Base-by-base conservation (phyloP, 2,113 vertebrate species). In the Nycticorax nycticorax region DNA sequence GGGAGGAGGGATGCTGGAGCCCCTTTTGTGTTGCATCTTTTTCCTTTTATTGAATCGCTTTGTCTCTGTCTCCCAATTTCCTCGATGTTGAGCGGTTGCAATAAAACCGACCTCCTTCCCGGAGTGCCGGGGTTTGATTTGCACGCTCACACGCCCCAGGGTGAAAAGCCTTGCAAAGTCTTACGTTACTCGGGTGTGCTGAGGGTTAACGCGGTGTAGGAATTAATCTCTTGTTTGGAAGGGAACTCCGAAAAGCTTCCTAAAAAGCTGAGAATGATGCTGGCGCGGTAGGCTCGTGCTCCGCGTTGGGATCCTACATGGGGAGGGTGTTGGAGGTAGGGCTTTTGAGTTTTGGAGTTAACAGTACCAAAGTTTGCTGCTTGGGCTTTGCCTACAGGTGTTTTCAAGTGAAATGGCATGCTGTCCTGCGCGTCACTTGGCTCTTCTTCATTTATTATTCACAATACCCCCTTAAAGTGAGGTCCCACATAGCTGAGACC, bases 231-330 rank as follows among this genome's bases (percentile, higher is more conserved):
- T 28, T 9, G 5, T 21, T 41, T 32, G 84, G 33, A 85, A 91
- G 41, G 66, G 57, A 60, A 2, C 66, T 35, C 77, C n/a, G 79
- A 67, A 77, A 66, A 55, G 68, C 67, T 55, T 20, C 35, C 33
- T 60, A 50, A 52, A 27, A 76, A 76, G 57, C 93, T 43, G 76
- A 43, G 45, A 8, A 41, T 10, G 56, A 8, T 48, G 81, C 77
- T 79, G 72, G 30, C 33, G 1, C 0, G 0, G 60, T 2, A 53
- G 52, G 35, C 16, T 88, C 0, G 3, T 10, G 50, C 41, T 59
- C n/a, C 1, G 5, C 1, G 0, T 32, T 16, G 57, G 41, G 66
- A 2, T 71, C 20, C 14, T 64, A 8, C 6, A 0, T 6, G 10
- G 33, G 53, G 28, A 92, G 16, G 32, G 37, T 35, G 89, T 35